These are phyloP conservation scores for Embidobia sp. DNA, from an alignment of 2,888 invertebrate genomes.

Conservation along the genomic window DNA sequence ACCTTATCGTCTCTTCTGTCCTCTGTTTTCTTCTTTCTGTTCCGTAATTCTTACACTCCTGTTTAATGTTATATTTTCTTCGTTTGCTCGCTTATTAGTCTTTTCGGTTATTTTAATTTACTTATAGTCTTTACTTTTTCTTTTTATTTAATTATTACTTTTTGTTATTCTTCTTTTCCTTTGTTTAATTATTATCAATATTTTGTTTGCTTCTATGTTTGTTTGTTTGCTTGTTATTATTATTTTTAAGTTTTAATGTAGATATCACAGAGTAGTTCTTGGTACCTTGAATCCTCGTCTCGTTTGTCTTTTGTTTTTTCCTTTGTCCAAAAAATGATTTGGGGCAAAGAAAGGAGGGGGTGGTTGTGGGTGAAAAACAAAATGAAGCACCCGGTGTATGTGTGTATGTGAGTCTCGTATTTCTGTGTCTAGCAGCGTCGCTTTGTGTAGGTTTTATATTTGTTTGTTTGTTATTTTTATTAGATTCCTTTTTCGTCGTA, in stretches of 20 bases:
- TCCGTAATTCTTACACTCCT: conserved; percentile 32
- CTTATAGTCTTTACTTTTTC: conserved; percentile 24
- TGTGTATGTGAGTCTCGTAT: conserved; percentile 23
- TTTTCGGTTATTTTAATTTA: conserved; percentile 77
- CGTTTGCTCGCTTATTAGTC: conserved; percentile 74
- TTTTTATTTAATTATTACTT: conserved; percentile 27
- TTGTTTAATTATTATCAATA: conserved; percentile 58
- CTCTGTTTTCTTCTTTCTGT: conserved; percentile 8
- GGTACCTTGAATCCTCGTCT: conserved; percentile 80
- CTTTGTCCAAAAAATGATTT: conserved; percentile 46
- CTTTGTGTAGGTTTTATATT: conserved; percentile 61
- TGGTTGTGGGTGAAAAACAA: conserved; percentile 43
- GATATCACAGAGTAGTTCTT: conserved; percentile 86
- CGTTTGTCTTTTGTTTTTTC: conserved; percentile 65
- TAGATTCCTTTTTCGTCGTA: conserved; percentile 27
- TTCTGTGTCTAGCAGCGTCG: conserved; percentile 63
- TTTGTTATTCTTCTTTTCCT: conserved; percentile 11
- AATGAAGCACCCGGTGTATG: conserved; percentile 37
- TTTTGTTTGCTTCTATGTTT: conserved; percentile 54
- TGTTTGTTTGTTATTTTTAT: background rate
- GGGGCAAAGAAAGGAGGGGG: conserved; percentile 65
- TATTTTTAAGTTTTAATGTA: conserved; percentile 81
- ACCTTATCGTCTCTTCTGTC: conserved; percentile 5
- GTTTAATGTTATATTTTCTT: conserved; percentile 48
- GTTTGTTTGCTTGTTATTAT: conserved; percentile 14